Evolutionary conservation across 2,888 invertebrate genomes (phyloP), one percentile per base, ranked within the genome.

Genomic region (Sinhomidia bicolor): DNA sequence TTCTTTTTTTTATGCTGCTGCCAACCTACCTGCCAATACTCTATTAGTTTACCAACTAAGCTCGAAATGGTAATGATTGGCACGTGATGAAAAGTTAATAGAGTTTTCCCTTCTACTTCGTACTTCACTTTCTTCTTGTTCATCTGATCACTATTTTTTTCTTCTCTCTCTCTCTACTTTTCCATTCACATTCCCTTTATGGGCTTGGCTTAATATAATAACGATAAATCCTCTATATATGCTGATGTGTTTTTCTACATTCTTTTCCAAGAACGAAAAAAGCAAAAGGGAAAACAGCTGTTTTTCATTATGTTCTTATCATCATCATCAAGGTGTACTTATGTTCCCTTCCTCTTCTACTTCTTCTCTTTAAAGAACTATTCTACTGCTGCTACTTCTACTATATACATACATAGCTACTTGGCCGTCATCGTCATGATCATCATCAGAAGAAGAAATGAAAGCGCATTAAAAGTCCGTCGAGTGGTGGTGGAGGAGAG

Each of bases 71-170:
- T 68, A 85, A 85, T 85, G 85, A 85, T 85, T 85, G 85, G 85
- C 85, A 85, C 85, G 85, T 85, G 85, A 85, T 85, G 68, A 62
- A 85, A 68, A 85, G 85, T 85, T 85, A 85, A 85, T 85, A 85
- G 79, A 78, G 85, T 78, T 85, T 85, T 54, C 47, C 12, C 41
- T 74, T 44, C 60, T 60, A 44, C 60, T 74, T 26, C 60, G 57
- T 60, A 65, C 26, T 65, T 32, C 26, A 65, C 65, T 65, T 65
- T 32, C 65, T 57, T 17, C 14, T 20, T 20, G 20, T 20, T 12
- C 10, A 2, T 20, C 12, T 41, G 1, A 60, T 71, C 65, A 80
- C 68, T 68, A 47, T 47, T 78, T 79, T 68, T 74, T 74, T 79
- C 79, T 54, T 71, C n/a, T 71, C 71, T 65, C 47, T 6, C 44